Evolutionary conservation across 2,113 vertebrate genomes (phyloP).

Genomic region (Phylloscopus whistleri): DNA sequence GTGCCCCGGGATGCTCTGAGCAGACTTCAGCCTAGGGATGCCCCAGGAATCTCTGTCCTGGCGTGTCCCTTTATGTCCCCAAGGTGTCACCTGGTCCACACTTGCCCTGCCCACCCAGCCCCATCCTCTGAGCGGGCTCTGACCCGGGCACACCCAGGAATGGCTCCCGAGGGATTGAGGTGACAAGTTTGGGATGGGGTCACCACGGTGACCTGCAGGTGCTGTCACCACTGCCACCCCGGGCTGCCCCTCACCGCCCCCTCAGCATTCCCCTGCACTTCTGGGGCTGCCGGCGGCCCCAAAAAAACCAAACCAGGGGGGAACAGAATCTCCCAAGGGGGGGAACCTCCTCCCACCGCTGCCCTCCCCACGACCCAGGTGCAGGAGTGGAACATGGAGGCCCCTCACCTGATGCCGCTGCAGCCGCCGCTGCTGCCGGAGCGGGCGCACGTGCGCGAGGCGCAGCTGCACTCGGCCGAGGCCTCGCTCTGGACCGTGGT

Average conservation of each 20-base stretch:
- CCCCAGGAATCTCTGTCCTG: not conserved
- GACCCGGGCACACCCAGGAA: not conserved
- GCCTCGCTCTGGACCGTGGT: slow-evolving; percentile 80
- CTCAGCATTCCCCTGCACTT: accelerated
- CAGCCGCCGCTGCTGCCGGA: slow-evolving; percentile 70
- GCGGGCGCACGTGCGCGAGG: slow-evolving; percentile 65
- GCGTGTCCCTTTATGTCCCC: not conserved
- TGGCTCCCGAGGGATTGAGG: not conserved
- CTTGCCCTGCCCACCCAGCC: not conserved
- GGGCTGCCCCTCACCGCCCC: not conserved
- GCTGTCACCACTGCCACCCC: not conserved
- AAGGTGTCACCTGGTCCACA: not conserved
- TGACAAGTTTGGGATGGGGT: not conserved
- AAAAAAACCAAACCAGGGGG: too few relatives aligned
- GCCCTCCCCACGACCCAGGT: slow-evolving; percentile 42
- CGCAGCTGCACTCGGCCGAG: slow-evolving; percentile 71
- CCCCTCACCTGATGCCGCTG: slow-evolving; percentile 69
- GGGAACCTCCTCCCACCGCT: not conserved
- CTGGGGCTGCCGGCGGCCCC: not conserved
- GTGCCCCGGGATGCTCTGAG: not conserved
- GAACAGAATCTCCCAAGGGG: accelerated
- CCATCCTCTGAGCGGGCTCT: not conserved
- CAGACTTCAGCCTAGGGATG: not conserved
- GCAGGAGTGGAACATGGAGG: slow-evolving; percentile 76
- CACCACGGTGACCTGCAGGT: not conserved